Evolutionary conservation across 2,113 vertebrate species (phyloP).

Genomic region (Eira barbara): DNA sequence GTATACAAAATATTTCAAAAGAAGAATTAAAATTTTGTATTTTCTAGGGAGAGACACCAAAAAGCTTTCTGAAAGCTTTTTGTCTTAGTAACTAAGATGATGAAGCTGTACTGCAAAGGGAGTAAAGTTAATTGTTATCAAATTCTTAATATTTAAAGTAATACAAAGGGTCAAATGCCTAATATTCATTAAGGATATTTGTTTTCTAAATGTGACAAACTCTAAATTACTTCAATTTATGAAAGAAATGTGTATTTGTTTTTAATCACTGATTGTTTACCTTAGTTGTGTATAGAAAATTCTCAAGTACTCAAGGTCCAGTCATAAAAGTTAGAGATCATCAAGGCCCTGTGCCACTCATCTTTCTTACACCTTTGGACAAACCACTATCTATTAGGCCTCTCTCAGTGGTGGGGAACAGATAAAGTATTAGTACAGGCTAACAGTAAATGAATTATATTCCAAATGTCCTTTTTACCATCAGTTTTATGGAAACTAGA

Average conservation of each 20-base stretch:
- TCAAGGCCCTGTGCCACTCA: background rate
- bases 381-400: background rate
- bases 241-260: conserved; percentile 20
- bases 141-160: conserved; percentile 48
- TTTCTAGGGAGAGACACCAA: background rate
- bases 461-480: background rate
- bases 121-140: conserved; percentile 19
- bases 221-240: conserved; percentile 42
- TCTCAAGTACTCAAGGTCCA: conserved; percentile 31
- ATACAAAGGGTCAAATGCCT: conserved; percentile 3
- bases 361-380: conserved; percentile 19
- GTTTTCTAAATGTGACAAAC: conserved; percentile 34
- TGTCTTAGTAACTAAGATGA: conserved; percentile 18
- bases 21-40: background rate
- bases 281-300: background rate
- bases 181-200: conserved; percentile 19
- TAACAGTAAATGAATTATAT: background rate
- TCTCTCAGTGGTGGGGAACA: background rate
- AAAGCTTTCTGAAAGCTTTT: background rate
- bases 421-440: background rate
- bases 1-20: background rate
- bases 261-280: conserved; percentile 38
- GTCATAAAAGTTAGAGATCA: background rate
- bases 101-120: background rate
- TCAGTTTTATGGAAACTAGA: background rate